phyloP scores from a whole-genome alignment of 2,797 vertebrate species.

The Pseudochaenichthys georgianus region DNA sequence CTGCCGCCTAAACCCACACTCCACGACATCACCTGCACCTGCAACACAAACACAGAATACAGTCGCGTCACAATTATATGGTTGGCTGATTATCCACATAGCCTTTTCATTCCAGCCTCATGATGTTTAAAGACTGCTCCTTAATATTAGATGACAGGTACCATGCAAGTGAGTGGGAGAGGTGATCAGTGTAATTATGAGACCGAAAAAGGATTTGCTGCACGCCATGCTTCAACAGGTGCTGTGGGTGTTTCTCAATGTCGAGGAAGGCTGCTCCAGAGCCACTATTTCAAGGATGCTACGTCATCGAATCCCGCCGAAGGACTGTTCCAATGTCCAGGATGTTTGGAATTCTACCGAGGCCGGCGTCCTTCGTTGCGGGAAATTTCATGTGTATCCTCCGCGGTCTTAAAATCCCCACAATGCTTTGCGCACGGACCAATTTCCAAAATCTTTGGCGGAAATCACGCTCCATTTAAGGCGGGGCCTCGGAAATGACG shows the following conservation, averaged over 20 bases:
- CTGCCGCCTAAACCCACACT: conserved; percentile 72
- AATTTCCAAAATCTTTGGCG: too few species aligned
- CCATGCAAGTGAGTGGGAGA: conserved; percentile 9
- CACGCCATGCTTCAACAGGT: conserved; percentile 24
- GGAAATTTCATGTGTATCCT: too few species aligned
- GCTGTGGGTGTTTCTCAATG: conserved; percentile 5
- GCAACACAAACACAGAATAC: conserved; percentile 47
- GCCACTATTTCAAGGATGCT: too few species aligned
- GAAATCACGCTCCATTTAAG: too few species aligned
- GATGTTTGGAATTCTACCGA: too few species aligned
- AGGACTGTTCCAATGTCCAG: too few species aligned
- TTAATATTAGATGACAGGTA: conserved; percentile 22
- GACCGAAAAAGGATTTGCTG: conserved; percentile 17
- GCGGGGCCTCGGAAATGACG: too few species aligned
- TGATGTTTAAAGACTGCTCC: conserved; percentile 5
- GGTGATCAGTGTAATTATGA: conserved; percentile 35
- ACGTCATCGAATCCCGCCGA: too few species aligned
- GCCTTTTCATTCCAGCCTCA: conserved; percentile 17
- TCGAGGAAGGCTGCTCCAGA: too few species aligned
- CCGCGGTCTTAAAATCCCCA: too few species aligned
- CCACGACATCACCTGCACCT: conserved; percentile 80
- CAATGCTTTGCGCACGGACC: too few species aligned
- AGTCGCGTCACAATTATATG: background rate
- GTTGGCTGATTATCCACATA: conserved; percentile 5
- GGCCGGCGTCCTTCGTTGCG: too few species aligned